Conservation (phyloP, 2,113 vertebrate genomes). For the Gopherus evgoodei region DNA sequence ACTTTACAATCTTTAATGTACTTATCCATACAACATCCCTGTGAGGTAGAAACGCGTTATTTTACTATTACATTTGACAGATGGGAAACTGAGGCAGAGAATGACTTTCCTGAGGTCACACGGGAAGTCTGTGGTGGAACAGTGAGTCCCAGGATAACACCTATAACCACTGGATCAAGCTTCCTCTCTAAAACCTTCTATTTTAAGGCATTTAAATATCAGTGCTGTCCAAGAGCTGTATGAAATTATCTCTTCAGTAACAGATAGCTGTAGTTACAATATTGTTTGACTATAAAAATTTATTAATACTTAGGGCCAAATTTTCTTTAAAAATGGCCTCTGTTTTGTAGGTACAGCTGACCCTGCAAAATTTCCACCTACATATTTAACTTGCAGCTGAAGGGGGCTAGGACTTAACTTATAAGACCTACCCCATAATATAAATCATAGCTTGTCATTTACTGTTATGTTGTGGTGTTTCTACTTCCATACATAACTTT, state of each 20-base stretch:
- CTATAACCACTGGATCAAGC: not conserved
- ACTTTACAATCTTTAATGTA: not conserved
- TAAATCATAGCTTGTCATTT: not conserved
- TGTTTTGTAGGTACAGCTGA: not conserved
- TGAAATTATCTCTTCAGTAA: not conserved
- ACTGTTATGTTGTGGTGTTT: not conserved
- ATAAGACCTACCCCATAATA: not conserved
- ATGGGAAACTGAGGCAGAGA: not conserved
- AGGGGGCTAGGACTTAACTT: not conserved
- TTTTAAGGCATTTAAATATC: slow-evolving; percentile 3
- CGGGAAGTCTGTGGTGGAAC: not conserved
- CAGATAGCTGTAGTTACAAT: not conserved
- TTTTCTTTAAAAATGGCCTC: not conserved
- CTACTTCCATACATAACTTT: not conserved
- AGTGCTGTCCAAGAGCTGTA: not conserved
- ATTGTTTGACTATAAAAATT: not conserved
- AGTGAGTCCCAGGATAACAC: not conserved
- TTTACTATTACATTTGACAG: not conserved
- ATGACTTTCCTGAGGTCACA: not conserved
- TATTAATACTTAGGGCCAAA: not conserved
- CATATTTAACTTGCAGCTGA: not conserved
- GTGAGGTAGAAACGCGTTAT: not conserved
- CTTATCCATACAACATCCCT: not conserved
- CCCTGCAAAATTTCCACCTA: not conserved
- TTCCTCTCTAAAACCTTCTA: not conserved